phyloP scores from a whole-genome alignment of 2,113 vertebrate species.

The Synchiropus splendidus region DNA sequence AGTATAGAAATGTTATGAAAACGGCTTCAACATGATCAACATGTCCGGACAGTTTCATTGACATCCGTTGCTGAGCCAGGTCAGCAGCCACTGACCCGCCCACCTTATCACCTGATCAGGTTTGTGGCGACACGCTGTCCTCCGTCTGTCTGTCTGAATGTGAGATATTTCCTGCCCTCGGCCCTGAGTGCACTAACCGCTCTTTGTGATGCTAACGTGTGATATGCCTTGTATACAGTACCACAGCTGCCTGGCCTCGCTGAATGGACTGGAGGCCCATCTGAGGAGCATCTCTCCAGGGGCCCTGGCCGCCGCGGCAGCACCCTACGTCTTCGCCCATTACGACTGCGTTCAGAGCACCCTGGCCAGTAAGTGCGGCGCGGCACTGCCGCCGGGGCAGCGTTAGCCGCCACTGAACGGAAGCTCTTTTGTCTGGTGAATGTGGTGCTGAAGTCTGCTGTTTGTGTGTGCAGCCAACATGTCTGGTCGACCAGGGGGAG shows the following conservation, averaged over 20 bases:
- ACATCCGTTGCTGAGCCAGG: too few relatives aligned
- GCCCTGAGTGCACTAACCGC: constrained; percentile 5
- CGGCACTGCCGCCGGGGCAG: constrained; percentile 3
- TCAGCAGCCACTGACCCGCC: too few relatives aligned
- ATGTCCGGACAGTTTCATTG: too few relatives aligned
- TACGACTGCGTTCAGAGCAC: constrained; percentile 81
- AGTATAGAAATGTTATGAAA: too few relatives aligned
- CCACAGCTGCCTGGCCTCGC: constrained; percentile 88
- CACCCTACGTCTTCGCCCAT: constrained; percentile 76
- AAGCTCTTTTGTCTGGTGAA: constrained; percentile 22
- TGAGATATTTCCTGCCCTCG: too few relatives aligned
- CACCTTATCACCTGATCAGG: too few relatives aligned
- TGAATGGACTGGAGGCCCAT: constrained; percentile 92
- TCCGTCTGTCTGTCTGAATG: background rate
- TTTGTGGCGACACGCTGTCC: background rate
- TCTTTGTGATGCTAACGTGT: constrained; percentile 14
- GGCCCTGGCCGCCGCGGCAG: constrained; percentile 14
- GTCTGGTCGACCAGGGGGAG: constrained; percentile 45
- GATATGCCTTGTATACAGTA: constrained; percentile 65
- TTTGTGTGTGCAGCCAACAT: constrained; percentile 74
- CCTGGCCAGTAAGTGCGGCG: constrained; percentile 68
- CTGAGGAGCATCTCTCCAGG: constrained; percentile 70
- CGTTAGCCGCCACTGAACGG: too few relatives aligned
- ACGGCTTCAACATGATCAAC: too few relatives aligned
- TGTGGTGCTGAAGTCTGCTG: constrained; percentile 26